These are phyloP conservation scores for Prionailurus viverrinus DNA, from an alignment of 2,113 vertebrate species.

Conservation along the genomic window DNA sequence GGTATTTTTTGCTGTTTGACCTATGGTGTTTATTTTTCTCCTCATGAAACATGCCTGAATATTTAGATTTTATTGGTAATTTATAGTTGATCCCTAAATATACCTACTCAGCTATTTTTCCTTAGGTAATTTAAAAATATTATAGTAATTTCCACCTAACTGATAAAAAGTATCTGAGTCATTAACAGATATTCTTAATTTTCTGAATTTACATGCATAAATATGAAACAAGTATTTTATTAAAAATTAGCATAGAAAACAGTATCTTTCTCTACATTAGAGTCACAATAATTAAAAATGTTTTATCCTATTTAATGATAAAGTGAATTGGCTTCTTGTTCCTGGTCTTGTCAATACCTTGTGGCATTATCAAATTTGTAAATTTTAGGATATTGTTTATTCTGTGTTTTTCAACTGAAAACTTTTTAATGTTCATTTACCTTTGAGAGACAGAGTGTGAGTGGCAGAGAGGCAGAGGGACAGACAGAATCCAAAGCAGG, in stretches of 20 bases:
- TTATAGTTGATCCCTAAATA: neutral
- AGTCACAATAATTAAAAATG: neutral
- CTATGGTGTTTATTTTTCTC: neutral
- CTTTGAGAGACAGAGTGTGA: too few species aligned
- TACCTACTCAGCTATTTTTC: neutral
- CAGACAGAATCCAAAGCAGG: too few species aligned
- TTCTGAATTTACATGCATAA: neutral
- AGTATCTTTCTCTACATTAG: neutral
- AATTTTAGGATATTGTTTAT: neutral
- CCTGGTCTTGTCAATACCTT: neutral
- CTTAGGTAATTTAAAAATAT: neutral
- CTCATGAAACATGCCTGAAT: neutral
- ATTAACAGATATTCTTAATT: neutral
- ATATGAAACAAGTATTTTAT: neutral
- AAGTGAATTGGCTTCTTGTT: conserved; percentile 7
- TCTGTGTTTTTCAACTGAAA: neutral
- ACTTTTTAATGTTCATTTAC: too few species aligned
- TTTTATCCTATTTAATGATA: neutral
- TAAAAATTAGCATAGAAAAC: neutral
- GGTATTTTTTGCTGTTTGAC: neutral
- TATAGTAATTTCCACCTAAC: neutral
- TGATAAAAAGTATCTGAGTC: neutral
- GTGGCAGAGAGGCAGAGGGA: too few species aligned
- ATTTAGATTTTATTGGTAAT: neutral
- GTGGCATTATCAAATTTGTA: neutral